Conservation (phyloP, 2,888 invertebrate species). For the Stenolophus ochropezus region DNA sequence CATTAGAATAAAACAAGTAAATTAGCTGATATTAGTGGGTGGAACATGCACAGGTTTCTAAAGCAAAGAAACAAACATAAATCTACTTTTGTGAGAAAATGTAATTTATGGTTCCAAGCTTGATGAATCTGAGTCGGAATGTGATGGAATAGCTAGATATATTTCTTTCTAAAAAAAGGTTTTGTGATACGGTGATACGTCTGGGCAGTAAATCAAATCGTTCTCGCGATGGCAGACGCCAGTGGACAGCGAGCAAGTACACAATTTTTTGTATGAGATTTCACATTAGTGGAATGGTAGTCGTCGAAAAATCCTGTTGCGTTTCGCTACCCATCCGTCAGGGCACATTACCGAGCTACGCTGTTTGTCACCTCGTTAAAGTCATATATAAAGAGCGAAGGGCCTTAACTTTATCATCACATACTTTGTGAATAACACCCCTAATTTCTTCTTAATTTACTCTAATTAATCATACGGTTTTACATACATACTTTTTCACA, state of each 20-base stretch:
- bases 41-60: too few species aligned
- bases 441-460: too few species aligned
- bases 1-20: too few species aligned
- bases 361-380: conserved; percentile 50
- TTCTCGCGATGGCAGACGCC: conserved; percentile 12
- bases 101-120: not conserved
- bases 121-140: not conserved
- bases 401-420: too few species aligned
- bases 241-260: conserved; percentile 28
- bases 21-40: too few species aligned
- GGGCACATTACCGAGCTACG: conserved; percentile 22
- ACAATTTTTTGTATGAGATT: conserved; percentile 35
- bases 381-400: conserved; percentile 43
- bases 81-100: not conserved
- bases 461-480: too few species aligned
- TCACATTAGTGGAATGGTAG: conserved; percentile 41
- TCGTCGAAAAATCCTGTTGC: conserved; percentile 37
- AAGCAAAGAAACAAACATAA: not conserved
- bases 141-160: not conserved
- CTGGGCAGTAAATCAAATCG: conserved; percentile 32
- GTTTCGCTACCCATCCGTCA: conserved; percentile 48
- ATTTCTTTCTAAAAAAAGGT: conserved; percentile 23
- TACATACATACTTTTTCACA: too few species aligned
- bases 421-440: too few species aligned
- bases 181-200: conserved; percentile 6